Percentiles rank a stretch among this genome's conserved stretches.
Evolutionary conservation across 2,888 invertebrate species (phyloP).

Genomic region (Rhagonycha fulva): DNA sequence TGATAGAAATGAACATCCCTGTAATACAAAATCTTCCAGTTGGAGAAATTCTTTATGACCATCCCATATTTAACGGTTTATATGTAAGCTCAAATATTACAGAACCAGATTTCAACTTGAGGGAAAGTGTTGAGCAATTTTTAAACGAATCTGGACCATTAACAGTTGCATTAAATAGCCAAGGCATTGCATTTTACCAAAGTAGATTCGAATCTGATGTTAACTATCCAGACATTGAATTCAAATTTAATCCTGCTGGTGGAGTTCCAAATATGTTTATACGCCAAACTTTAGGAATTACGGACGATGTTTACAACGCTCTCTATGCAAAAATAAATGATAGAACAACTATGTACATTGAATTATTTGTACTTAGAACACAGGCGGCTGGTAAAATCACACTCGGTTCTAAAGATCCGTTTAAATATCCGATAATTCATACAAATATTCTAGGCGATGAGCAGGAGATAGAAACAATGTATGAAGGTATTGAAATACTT

Average conservation of each 20-base stretch:
- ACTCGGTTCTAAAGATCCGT: background rate
- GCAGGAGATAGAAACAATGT: constrained; percentile 64
- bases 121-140: constrained; percentile 55
- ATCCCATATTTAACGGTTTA: constrained; percentile 64
- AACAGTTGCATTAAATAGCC: background rate
- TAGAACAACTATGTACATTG: background rate
- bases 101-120: constrained; percentile 45
- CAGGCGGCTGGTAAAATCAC: background rate
- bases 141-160: background rate
- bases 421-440: constrained; percentile 66
- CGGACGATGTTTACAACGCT: background rate
- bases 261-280: background rate
- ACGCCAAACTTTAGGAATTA: background rate
- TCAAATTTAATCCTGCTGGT: background rate
- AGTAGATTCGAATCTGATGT: background rate
- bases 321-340: background rate
- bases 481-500: constrained; percentile 64
- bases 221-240: background rate
- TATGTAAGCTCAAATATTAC: constrained; percentile 63
- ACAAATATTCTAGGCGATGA: constrained; percentile 68
- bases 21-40: constrained; percentile 69
- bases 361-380: background rate
- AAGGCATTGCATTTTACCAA: background rate
- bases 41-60: constrained; percentile 76
- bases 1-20: constrained; percentile 58